phyloP scores from a whole-genome alignment of 1,140 invertebrate genomes.

The Armadillidium nasatum region DNA sequence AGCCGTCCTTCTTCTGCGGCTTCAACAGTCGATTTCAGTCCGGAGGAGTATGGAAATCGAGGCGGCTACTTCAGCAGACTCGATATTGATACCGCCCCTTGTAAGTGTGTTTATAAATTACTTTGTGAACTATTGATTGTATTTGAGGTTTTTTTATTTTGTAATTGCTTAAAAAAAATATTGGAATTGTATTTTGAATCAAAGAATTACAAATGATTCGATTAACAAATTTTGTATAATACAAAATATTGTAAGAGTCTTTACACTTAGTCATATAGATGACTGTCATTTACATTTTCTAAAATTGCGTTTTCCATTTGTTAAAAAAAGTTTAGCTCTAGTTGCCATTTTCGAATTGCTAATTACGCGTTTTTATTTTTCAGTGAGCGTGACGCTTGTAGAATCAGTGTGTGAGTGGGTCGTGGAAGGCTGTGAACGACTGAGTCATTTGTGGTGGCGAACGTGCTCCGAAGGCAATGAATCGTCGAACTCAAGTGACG shows the following conservation, averaged over 20 bases:
- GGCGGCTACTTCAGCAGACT: slow-evolving; percentile 27
- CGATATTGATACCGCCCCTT: slow-evolving; percentile 39
- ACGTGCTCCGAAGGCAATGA: slow-evolving; percentile 36
- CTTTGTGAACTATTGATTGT: too few species aligned
- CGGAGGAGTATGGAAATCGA: slow-evolving; percentile 38
- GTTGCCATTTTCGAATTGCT: too few species aligned
- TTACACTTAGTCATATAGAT: too few species aligned
- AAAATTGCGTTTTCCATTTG: too few species aligned
- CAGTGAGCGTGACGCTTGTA: slow-evolving; percentile 36
- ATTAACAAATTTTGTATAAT: too few species aligned
- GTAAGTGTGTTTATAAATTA: slow-evolving; percentile 27
- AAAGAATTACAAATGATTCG: too few species aligned
- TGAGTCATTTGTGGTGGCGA: slow-evolving; percentile 43
- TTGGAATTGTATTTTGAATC: too few species aligned
- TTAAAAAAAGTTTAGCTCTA: too few species aligned
- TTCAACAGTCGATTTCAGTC: slow-evolving; percentile 43
- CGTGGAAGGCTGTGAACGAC: slow-evolving; percentile 39
- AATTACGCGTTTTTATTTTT: neutral
- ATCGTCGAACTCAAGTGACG: slow-evolving; percentile 21
- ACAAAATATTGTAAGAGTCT: too few species aligned
- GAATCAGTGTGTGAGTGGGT: slow-evolving; percentile 44
- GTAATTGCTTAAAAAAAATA: too few species aligned
- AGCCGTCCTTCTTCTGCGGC: slow-evolving; percentile 44
- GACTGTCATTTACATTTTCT: too few species aligned
- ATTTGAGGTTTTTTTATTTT: too few species aligned